Base-by-base conservation (phyloP, 2,888 invertebrate genomes). In the Ormyrus labotus region DNA sequence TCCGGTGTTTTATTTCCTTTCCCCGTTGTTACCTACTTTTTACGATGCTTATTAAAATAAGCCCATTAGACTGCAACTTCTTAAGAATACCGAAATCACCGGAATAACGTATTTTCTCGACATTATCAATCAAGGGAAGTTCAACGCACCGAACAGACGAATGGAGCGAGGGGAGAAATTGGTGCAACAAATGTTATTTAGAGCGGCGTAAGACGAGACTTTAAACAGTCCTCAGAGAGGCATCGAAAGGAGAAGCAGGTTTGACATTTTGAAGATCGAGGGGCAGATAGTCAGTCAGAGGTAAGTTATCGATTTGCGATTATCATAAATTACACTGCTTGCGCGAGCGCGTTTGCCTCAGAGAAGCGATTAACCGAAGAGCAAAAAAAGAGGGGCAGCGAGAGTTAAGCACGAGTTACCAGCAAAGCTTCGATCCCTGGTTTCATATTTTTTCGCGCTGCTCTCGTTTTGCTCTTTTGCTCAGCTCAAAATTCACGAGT, bases 301-400 rank as follows among this genome's bases (percentile, higher is more conserved):
- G 78, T 80, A 85, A 87, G 85, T 85, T 86, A 87, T 87, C 86
- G 87, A 87, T 87, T 87, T 82, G 86, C 83, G 86, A 87, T 88
- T 87, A 87, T 87, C 85, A 87, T 87, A 87, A 87, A 87, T 87
- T 87, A 86, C 85, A 83, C 78, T 48, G 63, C 9, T 57, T 61
- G 19, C 83, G 82, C 83, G 77, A 78, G 65, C 76, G 34, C 34
- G 34, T 34, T 77, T 73, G 76, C 13, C 51, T n/a, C n/a, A 10
- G 48, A 8, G 80, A 83, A 85, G 83, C 85, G 86, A 87, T 86
- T 86, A 86, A 85, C 84, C 83, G 83, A 83, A 13, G 11, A 45
- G 48, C 50, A 69, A 48, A 45, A 34, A 13, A 11, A 55, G 58
- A 53, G 45, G 47, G 51, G 8, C 58, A 13, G 13, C 7, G 47